Conservation (phyloP, 53 echinoderm and acorn worm species). For the Arbacia lixula region DNA sequence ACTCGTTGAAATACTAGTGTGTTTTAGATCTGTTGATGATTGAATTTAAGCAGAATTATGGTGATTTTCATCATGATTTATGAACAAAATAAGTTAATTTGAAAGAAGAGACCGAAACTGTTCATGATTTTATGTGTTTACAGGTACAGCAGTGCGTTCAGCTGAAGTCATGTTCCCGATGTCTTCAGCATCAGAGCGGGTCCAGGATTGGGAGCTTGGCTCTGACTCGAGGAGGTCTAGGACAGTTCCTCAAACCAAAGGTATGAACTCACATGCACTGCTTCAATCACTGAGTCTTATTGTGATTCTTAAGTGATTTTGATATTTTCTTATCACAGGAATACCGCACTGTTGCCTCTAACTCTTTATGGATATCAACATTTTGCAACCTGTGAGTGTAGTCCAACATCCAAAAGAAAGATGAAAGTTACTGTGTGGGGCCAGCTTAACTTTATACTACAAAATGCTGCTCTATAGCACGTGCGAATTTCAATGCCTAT, state of each 20-base stretch:
- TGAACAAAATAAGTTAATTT: too few relatives aligned
- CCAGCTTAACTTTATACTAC: too few relatives aligned
- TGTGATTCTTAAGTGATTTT: too few relatives aligned
- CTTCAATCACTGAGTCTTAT: not conserved
- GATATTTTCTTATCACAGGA: too few relatives aligned
- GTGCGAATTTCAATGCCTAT: too few relatives aligned
- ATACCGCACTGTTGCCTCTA: too few relatives aligned
- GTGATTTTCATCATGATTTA: not conserved
- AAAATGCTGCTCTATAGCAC: too few relatives aligned
- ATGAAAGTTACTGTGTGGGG: too few relatives aligned
- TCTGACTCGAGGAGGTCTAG: not conserved
- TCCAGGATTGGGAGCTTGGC: slow-evolving; percentile 15
- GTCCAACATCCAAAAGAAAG: too few relatives aligned
- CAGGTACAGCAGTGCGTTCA: not conserved
- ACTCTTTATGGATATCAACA: not conserved
- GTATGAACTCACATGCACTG: not conserved
- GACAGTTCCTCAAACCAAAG: slow-evolving; percentile 42
- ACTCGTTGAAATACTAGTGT: not conserved
- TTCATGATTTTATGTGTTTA: not conserved
- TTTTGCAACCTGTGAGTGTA: too few relatives aligned
- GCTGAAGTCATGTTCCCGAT: slow-evolving; percentile 27
- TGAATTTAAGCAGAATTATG: not conserved
- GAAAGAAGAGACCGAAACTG: too few relatives aligned
- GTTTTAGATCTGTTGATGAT: not conserved
- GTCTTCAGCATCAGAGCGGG: slow-evolving; percentile 3